These are phyloP conservation scores for Drosophila varians DNA, from an alignment of 1,140 invertebrate species.

Conservation along the genomic window DNA sequence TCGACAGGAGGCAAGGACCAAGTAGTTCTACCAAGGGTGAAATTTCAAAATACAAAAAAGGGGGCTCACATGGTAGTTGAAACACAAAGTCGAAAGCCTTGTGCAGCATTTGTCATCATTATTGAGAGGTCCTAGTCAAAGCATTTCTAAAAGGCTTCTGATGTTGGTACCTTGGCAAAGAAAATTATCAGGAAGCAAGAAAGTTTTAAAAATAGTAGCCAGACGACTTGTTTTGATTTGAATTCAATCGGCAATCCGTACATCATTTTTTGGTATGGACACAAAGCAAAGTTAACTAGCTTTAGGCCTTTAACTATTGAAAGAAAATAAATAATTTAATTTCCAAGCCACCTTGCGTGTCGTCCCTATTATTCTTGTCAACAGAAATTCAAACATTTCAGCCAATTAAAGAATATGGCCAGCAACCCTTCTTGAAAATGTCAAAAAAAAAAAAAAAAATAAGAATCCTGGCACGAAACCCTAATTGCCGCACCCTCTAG, in stretches of 20 bases:
- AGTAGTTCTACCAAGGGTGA: neutral
- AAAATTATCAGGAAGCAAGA: too few species aligned
- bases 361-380: neutral
- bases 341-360: neutral
- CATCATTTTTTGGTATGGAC: neutral
- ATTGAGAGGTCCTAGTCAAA: constrained; percentile 6
- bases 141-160: constrained; percentile 5
- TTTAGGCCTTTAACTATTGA: too few species aligned
- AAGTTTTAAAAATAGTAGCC: too few species aligned
- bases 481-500: constrained; percentile 14
- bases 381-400: neutral
- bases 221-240: too few species aligned
- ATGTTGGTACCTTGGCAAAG: neutral
- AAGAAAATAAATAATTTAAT: neutral
- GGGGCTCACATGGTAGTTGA: neutral
- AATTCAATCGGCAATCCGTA: too few species aligned
- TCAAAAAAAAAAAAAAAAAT: neutral
- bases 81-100: constrained; percentile 1
- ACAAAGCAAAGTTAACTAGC: too few species aligned
- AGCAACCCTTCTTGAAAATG: constrained; percentile 18
- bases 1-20: neutral
- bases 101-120: constrained; percentile 35
- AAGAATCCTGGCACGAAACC: constrained; percentile 5
- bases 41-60: neutral
- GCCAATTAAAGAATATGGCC: constrained; percentile 12